These are phyloP conservation scores for Pocota personata DNA, from an alignment of 2,888 invertebrate species.

Conservation along the genomic window DNA sequence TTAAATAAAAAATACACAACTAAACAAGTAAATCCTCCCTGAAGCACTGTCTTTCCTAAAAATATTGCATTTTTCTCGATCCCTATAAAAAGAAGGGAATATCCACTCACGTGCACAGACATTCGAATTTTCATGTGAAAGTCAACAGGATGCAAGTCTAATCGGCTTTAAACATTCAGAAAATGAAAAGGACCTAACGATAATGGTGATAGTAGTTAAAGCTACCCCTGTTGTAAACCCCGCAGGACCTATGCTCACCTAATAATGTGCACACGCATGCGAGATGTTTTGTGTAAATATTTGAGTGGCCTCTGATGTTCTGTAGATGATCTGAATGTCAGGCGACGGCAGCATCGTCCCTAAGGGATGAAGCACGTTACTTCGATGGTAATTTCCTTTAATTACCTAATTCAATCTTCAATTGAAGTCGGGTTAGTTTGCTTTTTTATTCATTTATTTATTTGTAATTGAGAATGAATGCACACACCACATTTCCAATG, in stretches of 20 bases:
- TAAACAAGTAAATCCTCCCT: constrained; percentile 48
- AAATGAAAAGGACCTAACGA: constrained; percentile 21
- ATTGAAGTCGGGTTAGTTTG: constrained; percentile 25
- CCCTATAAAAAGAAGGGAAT: neutral
- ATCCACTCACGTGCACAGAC: constrained; percentile 34
- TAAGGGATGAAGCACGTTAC: constrained; percentile 17
- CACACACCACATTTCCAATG: constrained; percentile 14
- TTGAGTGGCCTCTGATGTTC: constrained; percentile 63
- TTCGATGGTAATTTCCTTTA: constrained; percentile 62
- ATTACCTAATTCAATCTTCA: constrained; percentile 65
- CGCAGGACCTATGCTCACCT: constrained; percentile 48
- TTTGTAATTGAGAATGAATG: constrained; percentile 42
- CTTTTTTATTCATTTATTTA: constrained; percentile 41
- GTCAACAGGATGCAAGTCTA: constrained; percentile 71
- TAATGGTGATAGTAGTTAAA: constrained; percentile 20
- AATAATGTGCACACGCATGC: constrained; percentile 63
- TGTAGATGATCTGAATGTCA: constrained; percentile 43
- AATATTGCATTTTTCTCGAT: constrained; percentile 29
- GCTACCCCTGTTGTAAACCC: constrained; percentile 31
- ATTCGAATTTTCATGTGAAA: constrained; percentile 60
- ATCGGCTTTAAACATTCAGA: constrained; percentile 59
- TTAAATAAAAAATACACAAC: constrained; percentile 37
- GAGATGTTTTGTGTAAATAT: constrained; percentile 72
- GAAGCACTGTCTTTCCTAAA: constrained; percentile 15
- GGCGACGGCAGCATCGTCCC: constrained; percentile 31